Base-by-base conservation (phyloP, 1,140 invertebrate genomes). In the Nebria ingens region DNA sequence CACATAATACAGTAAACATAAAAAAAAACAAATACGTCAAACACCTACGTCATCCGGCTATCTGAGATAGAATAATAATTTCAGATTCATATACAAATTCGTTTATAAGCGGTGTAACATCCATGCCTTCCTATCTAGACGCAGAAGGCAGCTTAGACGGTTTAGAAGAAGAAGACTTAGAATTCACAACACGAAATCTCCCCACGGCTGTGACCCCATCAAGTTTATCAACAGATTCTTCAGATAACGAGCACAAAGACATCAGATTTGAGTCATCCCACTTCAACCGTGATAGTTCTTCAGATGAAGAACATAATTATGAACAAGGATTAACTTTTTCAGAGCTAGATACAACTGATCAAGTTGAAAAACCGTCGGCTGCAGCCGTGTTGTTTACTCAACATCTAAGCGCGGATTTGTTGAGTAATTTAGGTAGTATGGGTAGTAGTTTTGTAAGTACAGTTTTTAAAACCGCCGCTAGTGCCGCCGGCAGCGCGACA, bases 71-170 rank as follows among this genome's bases (percentile, higher is more conserved):
- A n/a, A n/a, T 29, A 29, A 6, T 29, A 29, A 29, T 64, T 62
- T 15, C 40, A 67, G 64, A 65, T 62, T 67, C 63, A 34, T 57
- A 63, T 12, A 64, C 63, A 22, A 65, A 61, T 55, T 65, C 63
- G 9, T 53, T 65, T 23, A 56, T 60, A 20, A 64, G 62, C 22
- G 65, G 65, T 2, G 53, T 65, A 17, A 59, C 25, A 19, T 55
- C 63, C 19, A 67, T 67, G 65, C 65, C 65, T 13, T 67, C 65
- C 9, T 60, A 65, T 54, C 25, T 65, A n/a, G 65, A 67, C 50
- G 56, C 58, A 2, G 64, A 62, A 29, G 62, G 58, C 19, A 49
- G 54, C 15, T 49, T 54, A 53, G 51, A 58, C 22, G 51, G 62
- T 50, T 57, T 65, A n/a, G 61, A 63, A 49, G 65, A 67, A 56